Percentiles rank a stretch among this genome's conserved stretches.
phyloP scores from a whole-genome alignment of 2,113 vertebrate species.

The Struthio camelus region DNA sequence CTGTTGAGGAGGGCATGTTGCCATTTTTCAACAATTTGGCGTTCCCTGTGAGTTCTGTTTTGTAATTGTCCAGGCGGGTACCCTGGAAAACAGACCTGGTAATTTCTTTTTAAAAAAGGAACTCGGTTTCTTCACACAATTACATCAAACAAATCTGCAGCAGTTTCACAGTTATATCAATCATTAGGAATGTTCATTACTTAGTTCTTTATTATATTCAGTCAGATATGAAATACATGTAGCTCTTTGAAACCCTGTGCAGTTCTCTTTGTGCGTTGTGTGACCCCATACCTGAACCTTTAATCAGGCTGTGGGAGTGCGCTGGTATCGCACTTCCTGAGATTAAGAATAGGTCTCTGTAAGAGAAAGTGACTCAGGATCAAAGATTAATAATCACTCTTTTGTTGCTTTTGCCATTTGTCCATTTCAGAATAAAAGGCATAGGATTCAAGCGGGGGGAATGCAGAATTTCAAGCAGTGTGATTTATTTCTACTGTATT shows the following conservation, averaged over 20 bases:
- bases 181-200: slow-evolving; percentile 42
- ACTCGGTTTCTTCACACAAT: neutral
- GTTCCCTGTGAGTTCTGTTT: slow-evolving; percentile 29
- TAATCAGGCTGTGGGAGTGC: slow-evolving; percentile 66
- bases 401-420: slow-evolving; percentile 35
- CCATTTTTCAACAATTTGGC: slow-evolving; percentile 27
- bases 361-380: slow-evolving; percentile 61
- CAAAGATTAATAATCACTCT: slow-evolving; percentile 67
- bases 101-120: slow-evolving; percentile 36
- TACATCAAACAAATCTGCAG: neutral
- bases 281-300: slow-evolving; percentile 66
- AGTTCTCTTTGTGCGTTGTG: slow-evolving; percentile 28
- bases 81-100: slow-evolving; percentile 33
- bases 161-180: neutral
- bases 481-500: neutral
- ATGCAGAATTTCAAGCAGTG: neutral
- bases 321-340: slow-evolving; percentile 51
- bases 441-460: neutral
- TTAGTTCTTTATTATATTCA: neutral
- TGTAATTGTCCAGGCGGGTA: slow-evolving; percentile 7
- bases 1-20: slow-evolving; percentile 1
- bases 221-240: slow-evolving; percentile 38
- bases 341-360: slow-evolving; percentile 55
- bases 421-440: slow-evolving; percentile 48
- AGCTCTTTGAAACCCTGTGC: neutral